Evolutionary conservation across 2,797 vertebrate genomes (phyloP).

Genomic region (Enteromius argenteus): DNA sequence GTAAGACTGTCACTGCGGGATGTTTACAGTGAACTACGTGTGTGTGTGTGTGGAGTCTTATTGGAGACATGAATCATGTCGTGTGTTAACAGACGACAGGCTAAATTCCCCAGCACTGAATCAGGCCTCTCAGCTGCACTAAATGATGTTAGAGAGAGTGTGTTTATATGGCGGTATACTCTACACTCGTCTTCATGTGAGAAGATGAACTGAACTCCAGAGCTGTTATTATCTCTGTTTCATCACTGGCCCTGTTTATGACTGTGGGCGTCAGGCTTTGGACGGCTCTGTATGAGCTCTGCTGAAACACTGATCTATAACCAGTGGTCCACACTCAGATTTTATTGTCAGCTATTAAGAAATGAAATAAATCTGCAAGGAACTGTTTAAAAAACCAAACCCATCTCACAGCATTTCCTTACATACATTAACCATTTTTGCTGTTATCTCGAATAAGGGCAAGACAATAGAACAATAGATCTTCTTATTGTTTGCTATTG

Average conservation of each 20-base stretch:
- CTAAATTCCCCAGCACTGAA: slow-evolving; percentile 29
- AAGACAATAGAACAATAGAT: neutral
- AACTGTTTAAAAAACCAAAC: neutral
- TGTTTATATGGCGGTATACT: neutral
- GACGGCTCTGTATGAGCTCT: neutral
- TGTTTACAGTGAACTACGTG: slow-evolving; percentile 11
- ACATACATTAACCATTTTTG: neutral
- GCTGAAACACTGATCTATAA: neutral
- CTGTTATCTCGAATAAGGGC: neutral
- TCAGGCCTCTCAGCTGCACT: slow-evolving; percentile 7
- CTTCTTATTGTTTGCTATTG: neutral
- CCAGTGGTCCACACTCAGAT: neutral
- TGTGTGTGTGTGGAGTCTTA: slow-evolving; percentile 13
- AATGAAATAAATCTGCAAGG: slow-evolving; percentile 5
- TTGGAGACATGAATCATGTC: slow-evolving; percentile 42
- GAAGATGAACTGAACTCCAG: slow-evolving; percentile 5
- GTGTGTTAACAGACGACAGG: slow-evolving; percentile 9
- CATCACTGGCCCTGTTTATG: slow-evolving; percentile 18
- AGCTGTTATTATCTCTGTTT: slow-evolving; percentile 27
- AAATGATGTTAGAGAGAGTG: slow-evolving; percentile 32
- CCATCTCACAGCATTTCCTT: neutral
- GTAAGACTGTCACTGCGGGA: slow-evolving; percentile 15
- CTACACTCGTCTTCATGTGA: neutral
- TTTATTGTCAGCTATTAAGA: slow-evolving; percentile 22
- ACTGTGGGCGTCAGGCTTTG: neutral